A percentile compares a stretch with the other conserved stretches of the same genome.
phyloP scores from a whole-genome alignment of 2,888 invertebrate species.

The Andrena hattorfiana region DNA sequence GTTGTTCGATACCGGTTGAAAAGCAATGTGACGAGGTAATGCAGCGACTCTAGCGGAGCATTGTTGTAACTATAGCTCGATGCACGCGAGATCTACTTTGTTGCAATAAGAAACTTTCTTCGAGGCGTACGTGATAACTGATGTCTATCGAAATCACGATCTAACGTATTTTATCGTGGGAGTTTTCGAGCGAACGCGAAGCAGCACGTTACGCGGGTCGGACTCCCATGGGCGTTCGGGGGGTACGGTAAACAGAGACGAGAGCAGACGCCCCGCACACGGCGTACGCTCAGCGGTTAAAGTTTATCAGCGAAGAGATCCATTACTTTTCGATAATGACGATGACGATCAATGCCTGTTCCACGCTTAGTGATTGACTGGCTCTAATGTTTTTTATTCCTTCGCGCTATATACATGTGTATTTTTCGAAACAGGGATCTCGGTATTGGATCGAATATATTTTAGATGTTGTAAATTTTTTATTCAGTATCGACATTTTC shows the following conservation, averaged over 20 bases:
- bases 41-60: neutral
- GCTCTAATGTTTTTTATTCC: no score
- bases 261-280: neutral
- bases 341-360: no score
- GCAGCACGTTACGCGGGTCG: neutral
- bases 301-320: neutral
- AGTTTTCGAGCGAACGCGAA: neutral
- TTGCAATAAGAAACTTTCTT: neutral
- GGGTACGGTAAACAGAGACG: neutral
- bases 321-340: neutral
- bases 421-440: neutral
- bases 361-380: no score
- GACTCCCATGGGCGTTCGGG: no score
- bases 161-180: neutral
- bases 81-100: neutral
- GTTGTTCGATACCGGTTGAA: neutral
- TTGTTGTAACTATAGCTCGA: conserved; percentile 12
- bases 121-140: neutral
- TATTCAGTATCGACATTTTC: neutral
- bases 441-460: neutral
- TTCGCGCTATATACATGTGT: neutral
- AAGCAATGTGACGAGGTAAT: conserved; percentile 8
- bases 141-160: neutral
- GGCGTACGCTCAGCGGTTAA: neutral
- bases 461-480: neutral